Evolutionary conservation across 2,888 invertebrate genomes (phyloP), one percentile per base, ranked within the genome.

Genomic region (Cosmia pyralina): DNA sequence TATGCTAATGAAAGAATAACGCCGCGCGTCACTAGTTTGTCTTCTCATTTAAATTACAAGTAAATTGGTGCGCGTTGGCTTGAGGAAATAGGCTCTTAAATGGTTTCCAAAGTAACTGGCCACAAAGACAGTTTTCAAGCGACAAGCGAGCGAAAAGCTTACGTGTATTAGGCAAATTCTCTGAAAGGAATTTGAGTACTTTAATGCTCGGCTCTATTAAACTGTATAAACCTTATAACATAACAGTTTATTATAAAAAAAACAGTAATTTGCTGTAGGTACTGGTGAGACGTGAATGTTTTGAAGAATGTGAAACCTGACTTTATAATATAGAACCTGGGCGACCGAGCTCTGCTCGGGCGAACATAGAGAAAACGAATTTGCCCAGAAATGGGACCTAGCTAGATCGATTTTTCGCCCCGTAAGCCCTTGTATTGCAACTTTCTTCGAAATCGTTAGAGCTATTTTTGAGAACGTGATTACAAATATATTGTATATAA

Each of bases 31-130:
- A 71, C 60, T 77, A 81, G 81, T 75, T 80, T 55, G 67, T 75
- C 64, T 81, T 66, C 50, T 83, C 77, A 65, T 71, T 81, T 83
- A 80, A 84, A 75, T 83, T 70, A 83, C 63, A 64, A 74, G 80
- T 44, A 67, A 75, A 75, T 69, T 80, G 66, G 66, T 52, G 22
- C 64, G 48, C 55, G 48, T 64, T 80, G 34, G 48, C 59, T 66
- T 38, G 41, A 59, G 46, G 41, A 79, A 79, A 79, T 79, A 72
- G 67, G 69, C 48, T 81, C 15, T 46, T 75, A 70, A 79, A 80
- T 67, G 69, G 55, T 80, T 75, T 75, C 60, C 55, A 67, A 64
- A 81, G 57, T 68, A 60, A 75, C 63, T 66, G 34, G 60, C 69
- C 63, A 60, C 66, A 70, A 80, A 83, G 69, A 83, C 81, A 80